Evolutionary conservation across 2,797 vertebrate species (phyloP).

Genomic region (Acrocephalus scirpaceus): DNA sequence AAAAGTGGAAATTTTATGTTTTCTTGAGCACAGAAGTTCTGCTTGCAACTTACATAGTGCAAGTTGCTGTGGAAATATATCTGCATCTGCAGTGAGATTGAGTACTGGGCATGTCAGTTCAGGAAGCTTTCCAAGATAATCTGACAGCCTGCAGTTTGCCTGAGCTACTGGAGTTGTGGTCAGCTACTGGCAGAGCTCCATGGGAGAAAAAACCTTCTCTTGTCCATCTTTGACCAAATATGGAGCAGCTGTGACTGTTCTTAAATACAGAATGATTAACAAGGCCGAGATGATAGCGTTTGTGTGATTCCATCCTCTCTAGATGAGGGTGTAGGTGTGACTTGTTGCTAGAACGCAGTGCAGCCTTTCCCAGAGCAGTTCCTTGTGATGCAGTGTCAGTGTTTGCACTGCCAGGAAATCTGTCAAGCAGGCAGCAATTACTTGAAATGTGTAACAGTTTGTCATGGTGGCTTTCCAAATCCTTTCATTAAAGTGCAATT

Average conservation of each 20-base stretch:
- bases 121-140: conserved; percentile 37
- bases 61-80: not conserved
- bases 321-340: not conserved
- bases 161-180: conserved; percentile 35
- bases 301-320: not conserved
- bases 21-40: not conserved
- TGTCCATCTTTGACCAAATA: conserved; percentile 28
- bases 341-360: not conserved
- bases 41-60: fast-evolving
- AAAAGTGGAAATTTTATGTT: not conserved
- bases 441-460: conserved; percentile 1
- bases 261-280: not conserved
- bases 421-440: not conserved
- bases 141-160: not conserved
- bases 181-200: conserved; percentile 41
- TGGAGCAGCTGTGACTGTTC: not conserved
- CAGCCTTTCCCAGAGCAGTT: not conserved
- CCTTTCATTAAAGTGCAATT: conserved; percentile 60
- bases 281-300: not conserved
- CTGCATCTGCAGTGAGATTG: not conserved
- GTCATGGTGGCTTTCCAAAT: conserved; percentile 49
- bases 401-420: conserved; percentile 20
- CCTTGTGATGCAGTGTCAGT: not conserved
- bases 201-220: not conserved
- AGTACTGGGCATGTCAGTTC: not conserved